Evolutionary conservation across 2,797 vertebrate species (phyloP).

Genomic region (Crenuchus spilurus): DNA sequence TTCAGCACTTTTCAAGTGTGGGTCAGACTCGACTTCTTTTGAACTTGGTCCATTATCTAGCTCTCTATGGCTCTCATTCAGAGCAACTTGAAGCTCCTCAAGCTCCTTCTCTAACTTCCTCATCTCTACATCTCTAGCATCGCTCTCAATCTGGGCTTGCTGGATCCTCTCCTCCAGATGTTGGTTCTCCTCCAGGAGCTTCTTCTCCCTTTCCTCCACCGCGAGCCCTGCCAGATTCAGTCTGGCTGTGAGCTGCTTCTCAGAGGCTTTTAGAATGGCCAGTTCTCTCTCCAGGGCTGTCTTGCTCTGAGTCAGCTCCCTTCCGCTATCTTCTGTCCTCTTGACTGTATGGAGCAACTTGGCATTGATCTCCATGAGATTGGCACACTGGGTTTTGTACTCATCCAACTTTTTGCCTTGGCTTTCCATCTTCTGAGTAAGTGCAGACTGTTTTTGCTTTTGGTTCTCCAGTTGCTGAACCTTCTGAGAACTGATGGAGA

Average conservation of each 20-base stretch:
- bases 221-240: slow-evolving; percentile 65
- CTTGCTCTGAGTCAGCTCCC: slow-evolving; percentile 69
- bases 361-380: slow-evolving; percentile 71
- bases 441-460: slow-evolving; percentile 71
- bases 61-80: slow-evolving; percentile 54
- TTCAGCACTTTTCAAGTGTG: slow-evolving; percentile 54
- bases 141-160: slow-evolving; percentile 70
- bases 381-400: slow-evolving; percentile 69
- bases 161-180: slow-evolving; percentile 79
- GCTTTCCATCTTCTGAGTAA: slow-evolving; percentile 72
- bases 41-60: slow-evolving; percentile 68
- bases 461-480: slow-evolving; percentile 80
- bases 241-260: slow-evolving; percentile 75
- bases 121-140: slow-evolving; percentile 72
- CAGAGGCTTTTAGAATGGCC: slow-evolving; percentile 72
- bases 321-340: slow-evolving; percentile 70
- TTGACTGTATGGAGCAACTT: slow-evolving; percentile 72
- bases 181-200: slow-evolving; percentile 75
- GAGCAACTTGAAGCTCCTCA: slow-evolving; percentile 65
- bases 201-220: slow-evolving; percentile 77
- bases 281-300: slow-evolving; percentile 71
- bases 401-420: slow-evolving; percentile 66
- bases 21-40: slow-evolving; percentile 66
- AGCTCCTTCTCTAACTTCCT: slow-evolving; percentile 74
- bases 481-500: slow-evolving; percentile 76